These are phyloP conservation scores for Callosobruchus maculatus DNA, from an alignment of 2,888 invertebrate genomes.

Conservation along the genomic window DNA sequence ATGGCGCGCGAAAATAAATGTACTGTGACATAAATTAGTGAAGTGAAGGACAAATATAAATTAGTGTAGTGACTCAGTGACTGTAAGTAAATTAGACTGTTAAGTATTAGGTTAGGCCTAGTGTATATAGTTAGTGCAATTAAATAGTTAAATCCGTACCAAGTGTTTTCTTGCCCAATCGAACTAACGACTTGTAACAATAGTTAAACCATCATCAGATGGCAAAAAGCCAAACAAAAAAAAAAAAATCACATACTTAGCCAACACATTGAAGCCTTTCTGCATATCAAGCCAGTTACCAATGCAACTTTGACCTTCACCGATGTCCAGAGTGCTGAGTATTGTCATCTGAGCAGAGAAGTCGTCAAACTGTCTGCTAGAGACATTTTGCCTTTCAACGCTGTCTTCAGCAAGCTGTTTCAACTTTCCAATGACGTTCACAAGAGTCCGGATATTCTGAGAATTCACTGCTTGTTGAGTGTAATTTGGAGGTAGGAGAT, in stretches of 20 bases:
- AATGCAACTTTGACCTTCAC: slow-evolving; percentile 31
- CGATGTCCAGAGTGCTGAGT: slow-evolving; percentile 44
- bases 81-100: no score
- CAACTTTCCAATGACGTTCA: slow-evolving; percentile 53
- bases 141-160: no score
- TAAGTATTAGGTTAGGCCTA: no score
- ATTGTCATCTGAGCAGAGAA: slow-evolving; percentile 53
- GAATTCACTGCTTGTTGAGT: slow-evolving; percentile 56
- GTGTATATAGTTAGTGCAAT: no score
- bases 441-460: slow-evolving; percentile 55
- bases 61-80: no score
- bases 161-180: no score
- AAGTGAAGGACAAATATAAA: no score
- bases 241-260: slow-evolving; percentile 44
- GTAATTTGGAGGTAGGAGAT: slow-evolving; percentile 54
- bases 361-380: slow-evolving; percentile 55
- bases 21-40: no score
- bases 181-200: no score
- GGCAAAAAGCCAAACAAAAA: no score
- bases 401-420: slow-evolving; percentile 54
- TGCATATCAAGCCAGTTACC: slow-evolving; percentile 53
- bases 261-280: slow-evolving; percentile 52
- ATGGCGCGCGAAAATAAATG: no score
- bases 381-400: slow-evolving; percentile 43
- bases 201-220: no score